Evolutionary conservation across 1,140 invertebrate genomes (phyloP), one percentile per base, ranked within the genome.

Genomic region (Ceratosolen fusciceps): DNA sequence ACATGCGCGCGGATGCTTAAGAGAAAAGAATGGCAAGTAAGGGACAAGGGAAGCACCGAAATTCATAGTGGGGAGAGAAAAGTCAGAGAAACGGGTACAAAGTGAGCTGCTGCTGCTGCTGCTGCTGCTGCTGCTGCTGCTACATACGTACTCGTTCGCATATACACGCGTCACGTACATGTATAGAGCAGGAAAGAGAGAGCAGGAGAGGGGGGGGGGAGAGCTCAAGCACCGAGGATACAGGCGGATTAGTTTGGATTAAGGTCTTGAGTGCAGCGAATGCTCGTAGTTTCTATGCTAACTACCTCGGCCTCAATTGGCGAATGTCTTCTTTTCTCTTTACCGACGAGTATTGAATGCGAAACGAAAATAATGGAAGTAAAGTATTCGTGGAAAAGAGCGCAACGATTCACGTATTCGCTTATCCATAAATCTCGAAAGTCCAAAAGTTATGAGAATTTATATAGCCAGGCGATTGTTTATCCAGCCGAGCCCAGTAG

Each of bases 191-290:
- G n/a, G n/a, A n/a, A n/a, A n/a, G n/a, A n/a, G n/a, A n/a, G n/a
- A n/a, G n/a, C n/a, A n/a, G n/a, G n/a, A n/a, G n/a, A n/a, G n/a
- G n/a, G n/a, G n/a, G n/a, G n/a, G n/a, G n/a, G n/a, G n/a, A n/a
- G 47, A 80, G 31, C 72, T 70, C 65, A 49, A 74, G 72, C 60
- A 34, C 0, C 31, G 52, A 67, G 62, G 72, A 79, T 74, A 74
- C 60, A 56, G 47, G 60, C 19, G 77, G 71, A 80, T 80, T 74
- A 80, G 78, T 74, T 74, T 70, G 74, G 78, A 80, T 80, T 80
- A 80, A 80, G 62, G 71, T 74, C 49, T 73, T 74, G 16, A 56
- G 78, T 74, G 52, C 34, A 56, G 34, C 72, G 52, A 74, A 79
- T 73, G 70, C 68, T n/a, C 58, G 31, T 58, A 68, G 62, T 80